These are phyloP conservation scores for Labia minor DNA, from an alignment of 2,888 invertebrate genomes.

Conservation along the genomic window DNA sequence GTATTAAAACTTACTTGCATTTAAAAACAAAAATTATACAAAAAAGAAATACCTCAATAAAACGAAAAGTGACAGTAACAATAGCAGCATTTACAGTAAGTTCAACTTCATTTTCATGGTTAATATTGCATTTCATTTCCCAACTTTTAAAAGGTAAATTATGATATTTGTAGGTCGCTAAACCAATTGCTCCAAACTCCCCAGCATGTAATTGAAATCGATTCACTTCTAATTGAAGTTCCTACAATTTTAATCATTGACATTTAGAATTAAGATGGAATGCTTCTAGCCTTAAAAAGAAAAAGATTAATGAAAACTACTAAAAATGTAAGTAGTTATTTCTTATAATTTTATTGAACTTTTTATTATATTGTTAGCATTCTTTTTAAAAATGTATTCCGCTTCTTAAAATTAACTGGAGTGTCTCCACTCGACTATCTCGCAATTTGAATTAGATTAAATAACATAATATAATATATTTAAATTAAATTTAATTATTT, in stretches of 20 bases:
- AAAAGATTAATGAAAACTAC: neutral
- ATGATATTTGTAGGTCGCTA: neutral
- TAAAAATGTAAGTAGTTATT: no score
- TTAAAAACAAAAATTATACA: no score
- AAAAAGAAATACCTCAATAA: neutral
- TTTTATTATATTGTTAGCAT: neutral
- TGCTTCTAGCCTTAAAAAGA: no score
- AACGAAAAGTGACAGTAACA: neutral
- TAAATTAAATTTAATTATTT: no score
- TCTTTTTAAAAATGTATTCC: no score
- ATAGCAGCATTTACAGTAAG: neutral
- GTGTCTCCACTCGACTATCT: no score
- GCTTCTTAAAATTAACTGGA: no score
- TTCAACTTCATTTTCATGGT: neutral
- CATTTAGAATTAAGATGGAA: no score
- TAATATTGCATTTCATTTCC: neutral
- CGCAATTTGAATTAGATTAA: no score
- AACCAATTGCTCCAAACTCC: neutral
- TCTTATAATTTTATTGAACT: neutral
- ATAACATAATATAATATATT: no score
- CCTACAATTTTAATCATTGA: neutral
- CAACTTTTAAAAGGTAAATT: neutral
- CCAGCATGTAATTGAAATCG: neutral
- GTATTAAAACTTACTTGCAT: no score
- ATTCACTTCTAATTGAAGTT: neutral